Conservation (phyloP, 1,140 invertebrate genomes). For the Philaenus spumarius region DNA sequence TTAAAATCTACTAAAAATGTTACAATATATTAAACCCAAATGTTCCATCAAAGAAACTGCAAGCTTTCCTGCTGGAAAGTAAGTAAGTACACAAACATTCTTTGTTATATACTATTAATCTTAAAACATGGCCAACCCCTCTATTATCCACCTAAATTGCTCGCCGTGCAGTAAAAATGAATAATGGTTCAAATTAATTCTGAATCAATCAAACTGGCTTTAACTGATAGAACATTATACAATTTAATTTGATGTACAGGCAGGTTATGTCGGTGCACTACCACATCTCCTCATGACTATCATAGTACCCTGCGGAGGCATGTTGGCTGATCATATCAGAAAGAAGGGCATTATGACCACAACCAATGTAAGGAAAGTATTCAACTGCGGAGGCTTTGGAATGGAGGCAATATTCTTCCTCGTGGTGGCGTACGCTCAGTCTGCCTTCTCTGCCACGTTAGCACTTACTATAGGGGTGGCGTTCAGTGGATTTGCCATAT, state of each 20-base stretch:
- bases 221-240: too few species aligned
- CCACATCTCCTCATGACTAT: slow-evolving; percentile 98
- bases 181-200: too few species aligned
- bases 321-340: slow-evolving; percentile 90
- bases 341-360: slow-evolving; percentile 87
- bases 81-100: too few species aligned
- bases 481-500: slow-evolving; percentile 98
- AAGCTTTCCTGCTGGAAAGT: too few species aligned
- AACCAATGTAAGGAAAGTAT: slow-evolving; percentile 93
- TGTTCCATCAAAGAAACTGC: too few species aligned
- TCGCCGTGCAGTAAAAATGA: too few species aligned
- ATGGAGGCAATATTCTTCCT: slow-evolving; percentile 97
- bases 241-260: slow-evolving; percentile 62
- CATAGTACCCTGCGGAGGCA: slow-evolving; percentile 92
- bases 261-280: slow-evolving; percentile 87
- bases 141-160: too few species aligned
- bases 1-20: too few species aligned
- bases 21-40: too few species aligned
- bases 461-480: slow-evolving; percentile 93
- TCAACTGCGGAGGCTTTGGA: slow-evolving; percentile 94
- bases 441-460: slow-evolving; percentile 67
- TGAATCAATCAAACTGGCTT: too few species aligned
- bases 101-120: too few species aligned
- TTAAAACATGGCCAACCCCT: too few species aligned
- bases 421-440: slow-evolving; percentile 86